A percentile compares a stretch with the other conserved stretches of the same genome.
These are phyloP conservation scores for Hypocryptadius cinnamomeus DNA, from an alignment of 2,113 vertebrate genomes.

Conservation along the genomic window DNA sequence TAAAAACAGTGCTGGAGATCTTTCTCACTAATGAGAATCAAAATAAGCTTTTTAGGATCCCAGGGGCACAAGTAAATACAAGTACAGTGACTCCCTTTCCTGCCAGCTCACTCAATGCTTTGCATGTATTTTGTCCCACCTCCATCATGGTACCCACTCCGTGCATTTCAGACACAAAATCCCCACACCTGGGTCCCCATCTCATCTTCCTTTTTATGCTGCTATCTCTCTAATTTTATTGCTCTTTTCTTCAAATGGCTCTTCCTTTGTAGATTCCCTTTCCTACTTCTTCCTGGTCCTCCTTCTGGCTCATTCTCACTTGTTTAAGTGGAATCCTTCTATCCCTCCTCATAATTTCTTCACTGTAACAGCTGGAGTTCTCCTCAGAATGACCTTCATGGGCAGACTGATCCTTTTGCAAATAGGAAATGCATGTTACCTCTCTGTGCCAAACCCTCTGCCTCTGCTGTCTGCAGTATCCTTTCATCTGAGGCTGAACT, in stretches of 20 bases:
- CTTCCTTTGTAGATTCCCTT: background rate
- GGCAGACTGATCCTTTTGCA: background rate
- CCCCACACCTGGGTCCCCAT: background rate
- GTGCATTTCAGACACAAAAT: background rate
- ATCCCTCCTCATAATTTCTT: background rate
- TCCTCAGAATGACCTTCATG: background rate
- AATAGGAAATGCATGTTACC: background rate
- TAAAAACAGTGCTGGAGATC: background rate
- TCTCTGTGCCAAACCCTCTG: background rate
- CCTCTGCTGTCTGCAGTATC: background rate
- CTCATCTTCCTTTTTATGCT: background rate
- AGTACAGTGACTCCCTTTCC: background rate
- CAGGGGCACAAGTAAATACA: background rate
- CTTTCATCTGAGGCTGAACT: background rate
- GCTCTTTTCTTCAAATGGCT: background rate
- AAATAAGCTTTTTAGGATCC: background rate
- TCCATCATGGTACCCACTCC: accelerated
- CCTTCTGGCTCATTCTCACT: background rate
- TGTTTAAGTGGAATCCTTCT: background rate
- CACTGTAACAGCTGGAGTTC: background rate
- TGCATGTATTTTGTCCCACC: background rate
- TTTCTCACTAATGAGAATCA: background rate
- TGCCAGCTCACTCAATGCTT: background rate
- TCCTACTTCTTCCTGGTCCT: background rate
- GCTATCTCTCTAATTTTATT: background rate